These are phyloP conservation scores for Aquatica leii DNA, from an alignment of 2,888 invertebrate genomes.

Conservation along the genomic window DNA sequence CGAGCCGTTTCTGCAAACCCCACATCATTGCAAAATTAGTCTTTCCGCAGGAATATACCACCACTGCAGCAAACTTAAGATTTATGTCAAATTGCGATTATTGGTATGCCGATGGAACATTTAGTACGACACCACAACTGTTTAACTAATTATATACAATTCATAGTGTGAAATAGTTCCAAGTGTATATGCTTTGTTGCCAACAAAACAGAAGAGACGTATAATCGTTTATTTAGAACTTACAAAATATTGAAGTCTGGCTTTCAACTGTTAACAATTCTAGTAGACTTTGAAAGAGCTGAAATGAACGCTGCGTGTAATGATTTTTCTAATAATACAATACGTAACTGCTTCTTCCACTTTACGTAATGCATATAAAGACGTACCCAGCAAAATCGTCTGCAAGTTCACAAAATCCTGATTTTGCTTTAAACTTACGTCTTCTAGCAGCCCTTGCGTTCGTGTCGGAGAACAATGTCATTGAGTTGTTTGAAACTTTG, in stretches of 20 bases:
- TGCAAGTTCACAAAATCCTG: slow-evolving; percentile 4
- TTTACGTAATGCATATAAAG: not conserved
- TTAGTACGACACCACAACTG: not conserved
- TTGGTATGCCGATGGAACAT: slow-evolving; percentile 4
- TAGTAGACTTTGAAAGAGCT: too few species aligned
- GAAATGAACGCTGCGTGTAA: not conserved
- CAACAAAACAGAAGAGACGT: not conserved
- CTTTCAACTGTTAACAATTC: too few species aligned
- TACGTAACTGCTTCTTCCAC: slow-evolving; percentile 5
- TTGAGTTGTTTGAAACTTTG: not conserved
- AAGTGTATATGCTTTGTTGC: slow-evolving; percentile 11
- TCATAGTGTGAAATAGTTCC: too few species aligned
- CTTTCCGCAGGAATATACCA: slow-evolving; percentile 8
- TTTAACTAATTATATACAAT: too few species aligned
- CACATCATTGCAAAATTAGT: slow-evolving; percentile 1
- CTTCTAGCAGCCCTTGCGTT: not conserved
- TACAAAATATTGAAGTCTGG: not conserved
- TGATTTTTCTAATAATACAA: slow-evolving; percentile 1
- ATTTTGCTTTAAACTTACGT: slow-evolving; percentile 8
- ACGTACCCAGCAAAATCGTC: slow-evolving; percentile 8
- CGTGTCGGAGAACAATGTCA: too few species aligned
- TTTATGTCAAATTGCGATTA: not conserved
- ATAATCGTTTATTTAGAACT: too few species aligned
- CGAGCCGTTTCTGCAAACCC: not conserved
- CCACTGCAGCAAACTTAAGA: not conserved